Evolutionary conservation across 37 sponge, comb jelly and placozoan species (phyloP).

Genomic region (Cladorhizidae sp.): DNA sequence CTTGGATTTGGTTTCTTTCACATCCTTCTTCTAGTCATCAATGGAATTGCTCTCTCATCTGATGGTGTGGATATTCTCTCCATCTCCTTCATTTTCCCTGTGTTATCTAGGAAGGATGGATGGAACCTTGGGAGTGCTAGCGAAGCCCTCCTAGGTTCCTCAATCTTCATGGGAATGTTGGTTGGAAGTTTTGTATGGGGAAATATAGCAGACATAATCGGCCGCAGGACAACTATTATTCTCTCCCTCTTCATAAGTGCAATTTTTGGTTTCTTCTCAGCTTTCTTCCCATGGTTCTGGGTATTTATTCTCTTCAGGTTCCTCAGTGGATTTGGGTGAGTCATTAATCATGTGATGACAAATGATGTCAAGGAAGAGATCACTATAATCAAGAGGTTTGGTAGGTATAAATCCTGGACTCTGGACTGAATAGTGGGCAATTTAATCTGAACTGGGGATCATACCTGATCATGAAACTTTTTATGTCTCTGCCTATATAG

Average conservation of each 20-base stretch:
- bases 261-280: conserved; percentile 49
- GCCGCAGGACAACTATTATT: conserved; percentile 50
- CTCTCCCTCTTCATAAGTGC: conserved; percentile 57
- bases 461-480: no score
- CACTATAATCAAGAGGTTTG: no score
- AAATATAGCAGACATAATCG: conserved; percentile 50
- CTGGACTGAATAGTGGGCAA: no score
- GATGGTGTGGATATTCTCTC: conserved; percentile 71
- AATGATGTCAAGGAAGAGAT: no score
- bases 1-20: conserved; percentile 72
- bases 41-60: conserved; percentile 64
- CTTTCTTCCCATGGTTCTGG: conserved; percentile 52
- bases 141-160: conserved; percentile 42
- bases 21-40: conserved; percentile 35
- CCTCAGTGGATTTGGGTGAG: conserved; percentile 80
- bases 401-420: no score
- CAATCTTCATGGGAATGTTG: conserved; percentile 75
- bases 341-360: neutral
- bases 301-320: conserved; percentile 52
- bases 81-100: conserved; percentile 53
- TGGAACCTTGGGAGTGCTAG: conserved; percentile 15
- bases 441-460: no score
- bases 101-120: conserved; percentile 8
- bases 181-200: conserved; percentile 76
- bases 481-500: no score